A percentile compares a stretch with the other conserved stretches of the same genome.
Evolutionary conservation across 2,797 vertebrate species (phyloP).

Genomic region (Presbytis comata): DNA sequence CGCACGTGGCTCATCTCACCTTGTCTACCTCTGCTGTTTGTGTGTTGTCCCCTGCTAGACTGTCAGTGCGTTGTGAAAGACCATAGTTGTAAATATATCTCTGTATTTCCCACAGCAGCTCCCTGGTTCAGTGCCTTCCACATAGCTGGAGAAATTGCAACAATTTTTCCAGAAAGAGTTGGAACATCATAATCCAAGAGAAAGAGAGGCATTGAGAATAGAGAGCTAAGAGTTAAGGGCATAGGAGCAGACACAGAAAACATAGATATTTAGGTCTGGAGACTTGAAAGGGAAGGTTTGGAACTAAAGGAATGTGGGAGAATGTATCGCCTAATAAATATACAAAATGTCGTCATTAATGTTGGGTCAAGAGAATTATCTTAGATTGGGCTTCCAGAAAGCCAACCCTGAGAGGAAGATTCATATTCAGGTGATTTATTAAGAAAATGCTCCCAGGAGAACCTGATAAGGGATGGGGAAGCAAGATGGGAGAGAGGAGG

Average conservation of each 20-base stretch:
- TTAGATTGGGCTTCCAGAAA: not conserved
- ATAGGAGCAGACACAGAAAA: not conserved
- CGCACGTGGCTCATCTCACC: not conserved
- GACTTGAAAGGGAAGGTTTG: not conserved
- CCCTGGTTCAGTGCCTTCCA: not conserved
- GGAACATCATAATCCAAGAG: not conserved
- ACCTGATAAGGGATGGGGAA: not conserved
- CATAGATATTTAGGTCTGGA: not conserved
- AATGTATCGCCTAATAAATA: not conserved
- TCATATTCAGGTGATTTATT: not conserved
- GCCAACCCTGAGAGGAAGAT: not conserved
- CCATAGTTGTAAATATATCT: not conserved
- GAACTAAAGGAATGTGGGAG: not conserved
- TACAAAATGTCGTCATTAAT: not conserved
- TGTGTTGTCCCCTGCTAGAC: not conserved
- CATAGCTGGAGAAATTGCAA: accelerated
- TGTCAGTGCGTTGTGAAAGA: not conserved
- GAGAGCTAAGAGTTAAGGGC: not conserved
- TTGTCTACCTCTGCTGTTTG: not conserved
- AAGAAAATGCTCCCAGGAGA: not conserved
- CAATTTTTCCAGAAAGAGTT: not conserved
- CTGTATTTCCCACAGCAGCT: not conserved
- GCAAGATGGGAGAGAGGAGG: not conserved
- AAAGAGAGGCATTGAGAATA: not conserved
- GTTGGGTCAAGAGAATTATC: not conserved